Conservation (phyloP, 1,140 invertebrate species). For the Ceratitis capitata region DNA sequence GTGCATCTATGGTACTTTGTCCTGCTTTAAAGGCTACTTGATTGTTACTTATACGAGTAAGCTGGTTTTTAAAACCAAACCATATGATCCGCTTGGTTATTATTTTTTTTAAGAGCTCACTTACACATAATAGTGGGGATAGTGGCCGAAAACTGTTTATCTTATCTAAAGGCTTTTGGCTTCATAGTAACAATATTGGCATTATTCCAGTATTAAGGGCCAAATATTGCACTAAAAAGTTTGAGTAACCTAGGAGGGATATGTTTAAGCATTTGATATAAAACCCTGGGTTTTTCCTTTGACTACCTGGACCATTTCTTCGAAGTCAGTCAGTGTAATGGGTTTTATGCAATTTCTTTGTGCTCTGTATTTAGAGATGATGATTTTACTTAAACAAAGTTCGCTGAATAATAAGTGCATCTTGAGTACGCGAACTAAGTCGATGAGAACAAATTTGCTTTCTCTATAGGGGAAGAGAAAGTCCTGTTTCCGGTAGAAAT, state of each 20-base stretch:
- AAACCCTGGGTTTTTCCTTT: neutral
- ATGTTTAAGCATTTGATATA: neutral
- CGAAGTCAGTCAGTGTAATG: neutral
- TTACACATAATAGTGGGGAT: too few relatives aligned
- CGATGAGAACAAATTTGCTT: neutral
- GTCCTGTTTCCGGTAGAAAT: neutral
- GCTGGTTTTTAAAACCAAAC: too few relatives aligned
- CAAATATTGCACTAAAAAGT: neutral
- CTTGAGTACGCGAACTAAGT: neutral
- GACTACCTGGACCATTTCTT: neutral
- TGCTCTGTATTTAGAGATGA: neutral
- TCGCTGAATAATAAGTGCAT: neutral
- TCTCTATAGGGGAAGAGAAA: neutral
- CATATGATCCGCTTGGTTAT: too few relatives aligned
- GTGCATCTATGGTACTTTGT: too few relatives aligned
- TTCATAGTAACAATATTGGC: neutral
- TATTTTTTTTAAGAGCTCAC: too few relatives aligned
- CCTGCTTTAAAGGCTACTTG: too few relatives aligned
- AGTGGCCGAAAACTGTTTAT: too few relatives aligned
- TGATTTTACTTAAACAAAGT: neutral
- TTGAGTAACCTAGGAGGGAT: neutral
- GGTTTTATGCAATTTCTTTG: neutral
- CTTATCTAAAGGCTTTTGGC: neutral
- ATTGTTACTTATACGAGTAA: too few relatives aligned
- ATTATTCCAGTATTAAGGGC: neutral